Evolutionary conservation across 2,888 invertebrate genomes (phyloP).

Genomic region (Osmoderma eremita): DNA sequence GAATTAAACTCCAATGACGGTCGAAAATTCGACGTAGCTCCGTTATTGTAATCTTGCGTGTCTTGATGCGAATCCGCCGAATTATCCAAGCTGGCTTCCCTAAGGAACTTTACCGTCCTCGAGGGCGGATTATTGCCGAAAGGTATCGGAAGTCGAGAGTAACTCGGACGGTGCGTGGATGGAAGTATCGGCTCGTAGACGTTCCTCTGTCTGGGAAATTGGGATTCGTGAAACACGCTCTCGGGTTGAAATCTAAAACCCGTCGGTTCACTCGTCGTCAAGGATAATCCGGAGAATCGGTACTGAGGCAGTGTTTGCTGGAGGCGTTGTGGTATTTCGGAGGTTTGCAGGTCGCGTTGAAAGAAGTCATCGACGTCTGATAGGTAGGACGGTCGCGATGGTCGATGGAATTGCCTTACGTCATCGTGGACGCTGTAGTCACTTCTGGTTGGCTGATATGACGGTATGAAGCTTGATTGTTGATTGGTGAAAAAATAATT

Average conservation of each 20-base stretch:
- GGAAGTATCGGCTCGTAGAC: conserved; percentile 39
- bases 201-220: conserved; percentile 37
- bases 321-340: conserved; percentile 60
- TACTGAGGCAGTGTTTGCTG: conserved; percentile 62
- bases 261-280: conserved; percentile 65
- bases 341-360: conserved; percentile 61
- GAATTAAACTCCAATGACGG: conserved; percentile 60
- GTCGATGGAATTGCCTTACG: conserved; percentile 55
- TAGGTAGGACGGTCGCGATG: conserved; percentile 50
- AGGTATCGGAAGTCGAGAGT: conserved; percentile 66
- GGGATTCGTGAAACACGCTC: conserved; percentile 14
- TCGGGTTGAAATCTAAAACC: conserved; percentile 40
- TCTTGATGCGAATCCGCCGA: conserved; percentile 65
- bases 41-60: conserved; percentile 35
- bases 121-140: conserved; percentile 68
- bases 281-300: conserved; percentile 55
- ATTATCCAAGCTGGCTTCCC: conserved; percentile 72
- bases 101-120: conserved; percentile 71
- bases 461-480: conserved; percentile 56
- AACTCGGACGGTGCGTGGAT: conserved; percentile 63
- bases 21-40: conserved; percentile 57
- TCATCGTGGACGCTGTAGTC: conserved; percentile 53
- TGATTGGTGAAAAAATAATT: conserved; percentile 59
- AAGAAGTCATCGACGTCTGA: conserved; percentile 55
- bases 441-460: conserved; percentile 53